phyloP scores from a whole-genome alignment of 2,888 invertebrate species.

The Trachelus troglodyta region DNA sequence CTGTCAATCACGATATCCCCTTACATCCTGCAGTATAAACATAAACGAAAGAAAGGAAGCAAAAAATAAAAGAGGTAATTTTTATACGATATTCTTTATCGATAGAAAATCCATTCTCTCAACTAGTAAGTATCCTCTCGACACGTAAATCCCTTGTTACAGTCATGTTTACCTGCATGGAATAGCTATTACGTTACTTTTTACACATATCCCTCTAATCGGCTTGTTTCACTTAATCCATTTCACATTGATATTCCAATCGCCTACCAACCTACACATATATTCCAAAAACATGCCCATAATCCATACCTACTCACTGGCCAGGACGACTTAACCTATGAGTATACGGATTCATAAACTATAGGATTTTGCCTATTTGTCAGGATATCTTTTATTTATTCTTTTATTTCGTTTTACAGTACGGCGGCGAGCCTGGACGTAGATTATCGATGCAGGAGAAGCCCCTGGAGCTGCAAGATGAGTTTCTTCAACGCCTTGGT shows the following conservation, averaged over 20 bases:
- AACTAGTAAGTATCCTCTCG: not conserved
- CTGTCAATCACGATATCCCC: not conserved
- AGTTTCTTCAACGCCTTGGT: slow-evolving; percentile 71
- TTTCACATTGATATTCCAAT: not conserved
- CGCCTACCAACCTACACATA: not conserved
- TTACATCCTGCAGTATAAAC: not conserved
- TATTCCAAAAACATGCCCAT: not conserved
- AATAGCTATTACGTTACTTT: not conserved
- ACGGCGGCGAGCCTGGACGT: slow-evolving; percentile 70
- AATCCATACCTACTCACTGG: not conserved
- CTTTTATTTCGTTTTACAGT: slow-evolving; percentile 41
- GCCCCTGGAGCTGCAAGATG: slow-evolving; percentile 74
- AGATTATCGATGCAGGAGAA: slow-evolving; percentile 70
- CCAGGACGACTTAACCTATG: not conserved
- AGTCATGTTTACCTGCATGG: not conserved
- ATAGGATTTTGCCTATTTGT: not conserved
- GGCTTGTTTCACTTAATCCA: not conserved
- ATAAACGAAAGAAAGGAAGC: not conserved
- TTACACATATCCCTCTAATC: not conserved
- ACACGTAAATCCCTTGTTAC: not conserved
- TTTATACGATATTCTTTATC: not conserved
- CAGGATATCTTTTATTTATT: not conserved
- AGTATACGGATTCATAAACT: not conserved
- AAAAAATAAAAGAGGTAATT: not conserved
- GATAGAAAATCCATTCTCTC: not conserved